Percentiles rank a stretch among this genome's conserved stretches.
Evolutionary conservation across 2,888 invertebrate species (phyloP).

Genomic region (Mantis religiosa): DNA sequence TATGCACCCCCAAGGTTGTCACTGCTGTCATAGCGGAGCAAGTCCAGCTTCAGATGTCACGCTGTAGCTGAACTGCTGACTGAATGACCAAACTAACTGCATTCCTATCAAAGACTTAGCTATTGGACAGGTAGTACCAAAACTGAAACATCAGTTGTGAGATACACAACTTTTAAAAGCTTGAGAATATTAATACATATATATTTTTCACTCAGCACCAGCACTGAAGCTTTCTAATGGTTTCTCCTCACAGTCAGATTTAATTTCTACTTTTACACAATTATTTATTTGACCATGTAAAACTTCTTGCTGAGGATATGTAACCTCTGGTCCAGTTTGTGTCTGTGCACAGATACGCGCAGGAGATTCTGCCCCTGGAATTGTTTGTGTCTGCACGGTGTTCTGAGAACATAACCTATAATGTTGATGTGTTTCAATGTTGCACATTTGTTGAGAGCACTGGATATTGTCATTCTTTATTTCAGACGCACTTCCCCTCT

Average conservation of each 20-base stretch:
- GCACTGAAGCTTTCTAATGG: background rate
- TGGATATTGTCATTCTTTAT: background rate
- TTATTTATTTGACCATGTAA: background rate
- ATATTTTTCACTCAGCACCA: background rate
- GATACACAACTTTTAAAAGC: no score
- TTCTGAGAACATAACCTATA: background rate
- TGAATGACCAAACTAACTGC: no score
- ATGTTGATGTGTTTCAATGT: background rate
- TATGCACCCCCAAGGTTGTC: no score
- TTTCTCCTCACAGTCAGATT: background rate
- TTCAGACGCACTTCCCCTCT: background rate
- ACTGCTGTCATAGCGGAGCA: no score
- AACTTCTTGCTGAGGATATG: background rate
- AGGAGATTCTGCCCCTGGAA: background rate
- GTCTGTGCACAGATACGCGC: background rate
- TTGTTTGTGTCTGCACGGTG: background rate
- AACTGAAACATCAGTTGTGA: no score
- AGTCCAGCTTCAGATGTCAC: no score
- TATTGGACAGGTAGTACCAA: no score
- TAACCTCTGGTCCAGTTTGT: background rate
- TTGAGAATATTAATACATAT: no score
- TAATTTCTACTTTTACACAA: background rate
- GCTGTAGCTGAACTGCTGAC: no score
- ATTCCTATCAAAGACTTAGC: no score
- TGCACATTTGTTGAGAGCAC: background rate